Evolutionary conservation across 2,113 vertebrate genomes (phyloP), one percentile per base, ranked within the genome.

Genomic region (Pluvianellus socialis): DNA sequence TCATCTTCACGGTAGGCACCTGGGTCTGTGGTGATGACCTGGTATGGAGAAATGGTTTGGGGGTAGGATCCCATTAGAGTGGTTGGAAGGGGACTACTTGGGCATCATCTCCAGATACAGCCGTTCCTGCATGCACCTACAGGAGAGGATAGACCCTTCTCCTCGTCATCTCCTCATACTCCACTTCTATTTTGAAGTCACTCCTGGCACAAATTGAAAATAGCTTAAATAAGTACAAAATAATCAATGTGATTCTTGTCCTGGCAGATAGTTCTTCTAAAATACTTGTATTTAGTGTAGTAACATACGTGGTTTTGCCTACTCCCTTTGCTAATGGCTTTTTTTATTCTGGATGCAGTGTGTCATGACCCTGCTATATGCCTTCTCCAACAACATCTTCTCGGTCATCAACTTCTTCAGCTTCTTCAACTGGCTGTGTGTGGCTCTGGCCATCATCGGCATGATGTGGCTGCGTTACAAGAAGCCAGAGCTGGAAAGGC

Each of bases 401-500:
- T 99, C 99, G 5, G 99, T 99, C 98, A 99, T 99, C 94, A 99
- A 99, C 98, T 99, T 99, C 99, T 99, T 99, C 99, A 99, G 99
- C 98, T 99, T 99, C 98, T 99, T 99, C 97, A 99, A 99, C 98
- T 99, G 99, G 99, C 99, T 99, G 12, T 99, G 99, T 4, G 99
- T 99, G 92, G 99, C 99, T 53, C 96, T 99, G 98, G 99, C 99
- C 19, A 99, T 99, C 95, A 32, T 99, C 0, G 99, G 99, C 10
- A 99, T 99, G 99, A 98, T 99, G 98, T 99, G 99, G 99, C 98
- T 99, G 15, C 99, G 99, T 20, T 99, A 99, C 90, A 99, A 98
- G 98, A 99, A 98, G 85, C 99, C 99, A 0, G 99, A 99, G 73
- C 92, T 99, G 81, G 98, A 99, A 91, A 98, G 99, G 28, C 99